A percentile compares a stretch with the other conserved stretches of the same genome.
Conservation (phyloP, 2,888 invertebrate genomes). For the Digitonthophagus gazella region DNA sequence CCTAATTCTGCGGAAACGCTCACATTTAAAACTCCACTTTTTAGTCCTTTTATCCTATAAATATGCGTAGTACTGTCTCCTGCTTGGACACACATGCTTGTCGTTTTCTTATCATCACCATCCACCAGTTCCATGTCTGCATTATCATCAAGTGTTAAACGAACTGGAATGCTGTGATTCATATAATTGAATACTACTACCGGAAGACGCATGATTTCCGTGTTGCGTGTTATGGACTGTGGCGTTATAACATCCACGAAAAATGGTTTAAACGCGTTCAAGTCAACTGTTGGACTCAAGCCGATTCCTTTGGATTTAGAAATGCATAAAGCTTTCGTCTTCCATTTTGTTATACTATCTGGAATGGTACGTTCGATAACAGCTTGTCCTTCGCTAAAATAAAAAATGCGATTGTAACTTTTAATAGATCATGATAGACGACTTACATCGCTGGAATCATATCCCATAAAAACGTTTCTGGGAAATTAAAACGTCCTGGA, state of each 20-base stretch:
- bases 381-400: slow-evolving; percentile 46
- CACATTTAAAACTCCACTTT: slow-evolving; percentile 49
- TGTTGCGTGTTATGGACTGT: slow-evolving; percentile 60
- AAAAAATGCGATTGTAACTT: no score
- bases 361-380: slow-evolving; percentile 55
- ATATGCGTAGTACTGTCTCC: slow-evolving; percentile 43
- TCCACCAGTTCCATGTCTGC: slow-evolving; percentile 39
- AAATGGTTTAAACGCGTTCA: slow-evolving; percentile 67
- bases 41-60: slow-evolving; percentile 41
- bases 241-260: slow-evolving; percentile 71
- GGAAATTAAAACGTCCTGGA: slow-evolving; percentile 52
- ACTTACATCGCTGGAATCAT: slow-evolving; percentile 71
- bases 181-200: no score
- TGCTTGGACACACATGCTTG: no score
- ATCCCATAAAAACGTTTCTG: no score
- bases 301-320: no score
- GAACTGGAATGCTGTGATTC: no score
- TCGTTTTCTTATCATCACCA: slow-evolving; percentile 34
- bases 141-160: slow-evolving; percentile 40
- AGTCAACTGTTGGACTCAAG: no score
- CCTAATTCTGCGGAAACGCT: no score
- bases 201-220: no score
- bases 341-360: slow-evolving; percentile 63
- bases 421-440: slow-evolving; percentile 52
- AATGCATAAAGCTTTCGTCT: slow-evolving; percentile 57